phyloP scores from a whole-genome alignment of 2,888 invertebrate species.

The Agonopterix alstromeriana region DNA sequence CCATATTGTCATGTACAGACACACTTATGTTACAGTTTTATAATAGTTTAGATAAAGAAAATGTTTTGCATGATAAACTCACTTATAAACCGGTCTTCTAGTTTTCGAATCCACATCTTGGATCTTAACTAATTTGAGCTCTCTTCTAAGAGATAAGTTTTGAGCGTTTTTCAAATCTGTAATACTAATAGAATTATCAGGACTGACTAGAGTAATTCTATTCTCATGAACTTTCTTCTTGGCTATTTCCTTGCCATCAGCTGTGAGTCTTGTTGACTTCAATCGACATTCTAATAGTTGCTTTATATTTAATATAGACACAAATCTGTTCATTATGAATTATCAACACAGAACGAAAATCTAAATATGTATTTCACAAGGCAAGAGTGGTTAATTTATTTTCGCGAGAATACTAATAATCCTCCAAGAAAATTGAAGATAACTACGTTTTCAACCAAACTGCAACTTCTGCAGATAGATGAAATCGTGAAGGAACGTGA shows the following conservation, averaged over 20 bases:
- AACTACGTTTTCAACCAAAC: too few relatives aligned
- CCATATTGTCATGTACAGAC: too few relatives aligned
- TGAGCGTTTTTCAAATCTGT: constrained; percentile 82
- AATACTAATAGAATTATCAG: constrained; percentile 76
- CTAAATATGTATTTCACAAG: too few relatives aligned
- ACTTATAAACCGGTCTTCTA: constrained; percentile 81
- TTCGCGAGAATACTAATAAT: too few relatives aligned
- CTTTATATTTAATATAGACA: constrained; percentile 27
- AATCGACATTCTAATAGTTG: constrained; percentile 37
- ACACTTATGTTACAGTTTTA: too few relatives aligned
- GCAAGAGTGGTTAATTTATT: too few relatives aligned
- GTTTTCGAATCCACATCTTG: constrained; percentile 81
- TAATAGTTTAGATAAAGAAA: too few relatives aligned
- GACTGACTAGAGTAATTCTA: constrained; percentile 80
- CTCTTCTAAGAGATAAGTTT: constrained; percentile 80
- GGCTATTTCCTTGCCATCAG: constrained; percentile 64
- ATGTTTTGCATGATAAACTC: constrained; percentile 17
- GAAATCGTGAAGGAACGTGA: too few relatives aligned
- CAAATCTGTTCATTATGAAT: constrained; percentile 40
- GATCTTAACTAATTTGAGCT: constrained; percentile 82
- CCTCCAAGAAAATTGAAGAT: too few relatives aligned
- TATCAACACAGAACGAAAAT: neutral
- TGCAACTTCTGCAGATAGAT: too few relatives aligned
- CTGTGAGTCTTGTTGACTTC: constrained; percentile 46
- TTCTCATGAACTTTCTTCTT: constrained; percentile 49